phyloP scores from a whole-genome alignment of 2,113 vertebrate species.

The Vulpes vulpes region DNA sequence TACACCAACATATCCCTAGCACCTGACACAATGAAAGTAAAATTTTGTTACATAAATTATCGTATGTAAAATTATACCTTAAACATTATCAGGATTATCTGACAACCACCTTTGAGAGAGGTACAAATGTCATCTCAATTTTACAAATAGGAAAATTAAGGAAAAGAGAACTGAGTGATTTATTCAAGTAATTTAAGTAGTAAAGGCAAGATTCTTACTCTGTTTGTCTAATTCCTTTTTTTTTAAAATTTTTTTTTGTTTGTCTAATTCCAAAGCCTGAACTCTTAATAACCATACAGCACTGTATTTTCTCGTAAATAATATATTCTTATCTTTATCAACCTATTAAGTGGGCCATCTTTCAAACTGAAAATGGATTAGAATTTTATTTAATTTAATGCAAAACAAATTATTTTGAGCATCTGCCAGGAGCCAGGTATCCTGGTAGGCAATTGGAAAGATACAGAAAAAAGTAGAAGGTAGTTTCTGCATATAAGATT shows the following conservation, averaged over 20 bases:
- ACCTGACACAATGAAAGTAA: neutral
- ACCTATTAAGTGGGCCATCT: neutral
- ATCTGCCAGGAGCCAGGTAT: neutral
- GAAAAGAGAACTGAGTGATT: neutral
- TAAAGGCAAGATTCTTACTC: neutral
- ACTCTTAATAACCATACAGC: neutral
- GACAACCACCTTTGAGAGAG: neutral
- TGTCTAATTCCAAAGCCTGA: neutral
- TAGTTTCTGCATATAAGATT: neutral
- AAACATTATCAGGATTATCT: neutral
- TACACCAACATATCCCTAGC: neutral
- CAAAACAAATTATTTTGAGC: neutral
- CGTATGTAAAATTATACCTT: neutral
- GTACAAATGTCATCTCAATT: neutral
- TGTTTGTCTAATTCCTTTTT: neutral
- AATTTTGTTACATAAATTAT: neutral
- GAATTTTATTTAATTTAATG: conserved; percentile 40
- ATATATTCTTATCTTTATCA: neutral
- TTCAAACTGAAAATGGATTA: neutral
- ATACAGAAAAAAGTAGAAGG: neutral
- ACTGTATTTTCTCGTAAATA: neutral
- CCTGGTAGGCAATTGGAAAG: neutral
- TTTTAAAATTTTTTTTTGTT: neutral
- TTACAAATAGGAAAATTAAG: conserved; percentile 23
- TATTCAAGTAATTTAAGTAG: neutral